Evolutionary conservation across 2,113 vertebrate genomes (phyloP), one percentile per base, ranked within the genome.

Genomic region (Labeo rohita): DNA sequence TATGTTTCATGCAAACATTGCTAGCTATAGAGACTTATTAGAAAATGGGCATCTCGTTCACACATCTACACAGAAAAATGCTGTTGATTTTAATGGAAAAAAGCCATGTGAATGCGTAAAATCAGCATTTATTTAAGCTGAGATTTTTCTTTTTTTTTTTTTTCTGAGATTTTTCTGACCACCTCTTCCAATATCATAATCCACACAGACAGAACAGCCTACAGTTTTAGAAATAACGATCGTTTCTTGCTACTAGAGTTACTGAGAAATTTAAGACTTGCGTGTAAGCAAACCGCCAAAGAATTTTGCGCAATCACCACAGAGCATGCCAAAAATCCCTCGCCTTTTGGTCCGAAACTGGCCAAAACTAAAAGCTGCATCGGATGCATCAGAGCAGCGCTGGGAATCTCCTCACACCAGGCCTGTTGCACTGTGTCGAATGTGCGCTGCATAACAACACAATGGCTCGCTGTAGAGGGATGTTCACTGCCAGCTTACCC

Each of bases 391-490:
- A 43, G 50, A 59, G 36, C 15, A 56, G 81, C 49, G 34, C 66
- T 73, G 81, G 66, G 81, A 73, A 83, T 83, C 68, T 83, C 81
- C 66, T 12, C 50, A 59, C 36, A 49, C 39, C 68, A 63, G 78
- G 78, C 66, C 85, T 49, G 85, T 81, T 81, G 50, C 77, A 15
- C 85, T 81, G 54, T 65, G 85, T 75, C 66, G 82, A 84, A 87
- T 73, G 34, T 84, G 83, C 23, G 8, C 56, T 63, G 79, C 85
- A 82, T 86, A 82, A 75, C 85, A 86, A 63, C 45, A 82, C 70
- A 86, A 75, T 75, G 61, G 56, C 70, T 61, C 43, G 9, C 43
- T 39, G 61, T 79, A 65, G 43, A 82, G 78, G 78, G 84, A 80
- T 80, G 77, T 80, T 86, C 63, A 70, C 77, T 65, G 85, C 70